These are phyloP conservation scores for Arnoldichthys spilopterus DNA, from an alignment of 2,797 vertebrate genomes.

Conservation along the genomic window DNA sequence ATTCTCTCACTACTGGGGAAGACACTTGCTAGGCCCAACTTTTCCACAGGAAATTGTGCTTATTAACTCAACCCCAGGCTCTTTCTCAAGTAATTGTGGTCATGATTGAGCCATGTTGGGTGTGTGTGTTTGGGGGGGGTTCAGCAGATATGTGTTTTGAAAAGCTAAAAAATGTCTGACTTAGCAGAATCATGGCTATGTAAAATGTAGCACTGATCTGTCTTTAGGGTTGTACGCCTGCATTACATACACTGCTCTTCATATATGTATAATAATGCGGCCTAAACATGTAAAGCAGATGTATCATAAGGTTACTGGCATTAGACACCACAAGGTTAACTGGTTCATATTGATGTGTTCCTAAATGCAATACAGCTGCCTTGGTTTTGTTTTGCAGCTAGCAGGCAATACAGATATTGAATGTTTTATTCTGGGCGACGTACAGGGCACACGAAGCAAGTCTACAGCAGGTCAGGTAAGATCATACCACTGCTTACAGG, in stretches of 20 bases:
- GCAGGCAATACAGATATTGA: not conserved
- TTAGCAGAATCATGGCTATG: too few species aligned
- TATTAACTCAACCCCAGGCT: slow-evolving; percentile 4
- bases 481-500: slow-evolving; percentile 4
- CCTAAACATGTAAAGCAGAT: not conserved
- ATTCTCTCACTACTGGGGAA: not conserved
- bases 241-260: too few species aligned
- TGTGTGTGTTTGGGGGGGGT: too few species aligned
- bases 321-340: not conserved
- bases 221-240: too few species aligned
- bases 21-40: not conserved
- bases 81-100: not conserved
- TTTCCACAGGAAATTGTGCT: not conserved
- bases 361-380: not conserved
- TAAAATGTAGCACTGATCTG: too few species aligned
- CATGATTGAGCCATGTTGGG: not conserved
- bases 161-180: too few species aligned
- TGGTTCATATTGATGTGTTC: not conserved
- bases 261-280: too few species aligned
- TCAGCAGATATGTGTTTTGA: too few species aligned
- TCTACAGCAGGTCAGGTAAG: not conserved
- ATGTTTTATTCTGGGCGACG: not conserved
- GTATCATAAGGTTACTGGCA: not conserved
- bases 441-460: not conserved
- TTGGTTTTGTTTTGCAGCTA: not conserved